Percentiles rank a stretch among this genome's conserved stretches.
phyloP scores from a whole-genome alignment of 1,140 invertebrate genomes.

The Lordiphosa clarofinis region DNA sequence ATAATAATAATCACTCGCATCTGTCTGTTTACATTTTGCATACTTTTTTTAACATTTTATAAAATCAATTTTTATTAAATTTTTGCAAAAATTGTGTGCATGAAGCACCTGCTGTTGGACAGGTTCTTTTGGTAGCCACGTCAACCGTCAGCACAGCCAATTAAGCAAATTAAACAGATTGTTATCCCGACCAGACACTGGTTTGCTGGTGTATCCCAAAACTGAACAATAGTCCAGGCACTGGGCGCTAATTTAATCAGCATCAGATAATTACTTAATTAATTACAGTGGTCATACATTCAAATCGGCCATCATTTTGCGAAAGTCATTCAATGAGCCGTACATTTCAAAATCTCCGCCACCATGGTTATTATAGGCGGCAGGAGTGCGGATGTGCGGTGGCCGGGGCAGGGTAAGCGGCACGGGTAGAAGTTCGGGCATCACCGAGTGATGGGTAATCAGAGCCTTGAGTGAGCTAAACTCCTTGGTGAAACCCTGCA shows the following conservation, averaged over 20 bases:
- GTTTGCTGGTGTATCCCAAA: slow-evolving; percentile 4
- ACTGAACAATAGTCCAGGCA: slow-evolving; percentile 30
- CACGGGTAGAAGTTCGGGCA: slow-evolving; percentile 96
- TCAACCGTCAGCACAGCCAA: slow-evolving; percentile 69
- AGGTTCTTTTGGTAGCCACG: slow-evolving; percentile 47
- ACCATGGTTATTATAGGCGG: slow-evolving; percentile 18
- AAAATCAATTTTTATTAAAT: slow-evolving; percentile 59
- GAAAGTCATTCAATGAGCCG: slow-evolving; percentile 88
- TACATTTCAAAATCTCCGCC: slow-evolving; percentile 85
- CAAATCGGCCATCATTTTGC: slow-evolving; percentile 91
- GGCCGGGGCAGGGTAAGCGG: slow-evolving; percentile 90
- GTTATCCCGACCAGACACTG: slow-evolving; percentile 62
- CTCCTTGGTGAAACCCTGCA: slow-evolving; percentile 97
- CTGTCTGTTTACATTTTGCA: slow-evolving; percentile 16
- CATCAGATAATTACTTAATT: slow-evolving; percentile 74
- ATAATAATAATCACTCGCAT: slow-evolving; percentile 27
- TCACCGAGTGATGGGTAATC: slow-evolving; percentile 96
- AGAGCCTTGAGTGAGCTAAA: slow-evolving; percentile 93
- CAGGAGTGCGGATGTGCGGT: slow-evolving; percentile 83
- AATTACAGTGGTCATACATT: slow-evolving; percentile 82
- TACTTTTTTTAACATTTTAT: slow-evolving; percentile 24
- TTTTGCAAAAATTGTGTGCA: slow-evolving; percentile 29
- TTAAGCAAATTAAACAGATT: slow-evolving; percentile 77
- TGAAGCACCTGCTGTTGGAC: slow-evolving; percentile 12
- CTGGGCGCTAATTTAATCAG: slow-evolving; percentile 59